These are phyloP conservation scores for Pollenia griseotomentosa DNA, from an alignment of 2,888 invertebrate species.

Conservation along the genomic window DNA sequence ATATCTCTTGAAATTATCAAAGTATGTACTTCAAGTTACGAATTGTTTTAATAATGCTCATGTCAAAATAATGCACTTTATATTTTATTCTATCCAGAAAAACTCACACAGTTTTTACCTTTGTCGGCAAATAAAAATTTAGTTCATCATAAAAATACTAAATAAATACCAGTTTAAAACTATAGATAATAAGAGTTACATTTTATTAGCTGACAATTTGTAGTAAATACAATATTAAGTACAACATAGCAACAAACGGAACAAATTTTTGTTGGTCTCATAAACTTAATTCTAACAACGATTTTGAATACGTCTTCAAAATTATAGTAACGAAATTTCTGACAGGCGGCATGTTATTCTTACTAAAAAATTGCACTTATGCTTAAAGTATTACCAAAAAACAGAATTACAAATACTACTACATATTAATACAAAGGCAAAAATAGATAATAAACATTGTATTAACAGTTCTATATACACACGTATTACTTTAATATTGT, in stretches of 20 bases:
- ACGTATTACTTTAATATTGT: slow-evolving; percentile 79
- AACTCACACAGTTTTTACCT: slow-evolving; percentile 15
- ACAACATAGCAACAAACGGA: not conserved
- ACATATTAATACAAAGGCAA: not conserved
- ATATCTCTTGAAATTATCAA: slow-evolving; percentile 29
- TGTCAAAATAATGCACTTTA: slow-evolving; percentile 63
- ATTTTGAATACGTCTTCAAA: slow-evolving; percentile 39
- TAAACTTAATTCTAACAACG: slow-evolving; percentile 40
- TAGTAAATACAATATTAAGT: not conserved
- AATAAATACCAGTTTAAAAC: slow-evolving; percentile 4
- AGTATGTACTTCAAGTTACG: slow-evolving; percentile 14
- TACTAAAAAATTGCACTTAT: not conserved
- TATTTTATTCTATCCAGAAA: slow-evolving; percentile 26
- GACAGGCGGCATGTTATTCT: not conserved
- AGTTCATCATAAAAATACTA: not conserved
- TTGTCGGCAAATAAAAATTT: slow-evolving; percentile 49
- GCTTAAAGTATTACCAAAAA: not conserved
- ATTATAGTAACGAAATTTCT: not conserved
- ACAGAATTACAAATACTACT: not conserved
- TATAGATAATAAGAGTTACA: not conserved
- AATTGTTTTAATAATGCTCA: slow-evolving; percentile 35
- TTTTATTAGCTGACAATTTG: slow-evolving; percentile 62
- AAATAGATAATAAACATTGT: slow-evolving; percentile 61
- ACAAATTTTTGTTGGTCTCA: slow-evolving; percentile 3
- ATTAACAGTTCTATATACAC: slow-evolving; percentile 77